Evolutionary conservation across 1,140 invertebrate genomes (phyloP), one percentile per base, ranked within the genome.

Genomic region (Cylas formicarius): DNA sequence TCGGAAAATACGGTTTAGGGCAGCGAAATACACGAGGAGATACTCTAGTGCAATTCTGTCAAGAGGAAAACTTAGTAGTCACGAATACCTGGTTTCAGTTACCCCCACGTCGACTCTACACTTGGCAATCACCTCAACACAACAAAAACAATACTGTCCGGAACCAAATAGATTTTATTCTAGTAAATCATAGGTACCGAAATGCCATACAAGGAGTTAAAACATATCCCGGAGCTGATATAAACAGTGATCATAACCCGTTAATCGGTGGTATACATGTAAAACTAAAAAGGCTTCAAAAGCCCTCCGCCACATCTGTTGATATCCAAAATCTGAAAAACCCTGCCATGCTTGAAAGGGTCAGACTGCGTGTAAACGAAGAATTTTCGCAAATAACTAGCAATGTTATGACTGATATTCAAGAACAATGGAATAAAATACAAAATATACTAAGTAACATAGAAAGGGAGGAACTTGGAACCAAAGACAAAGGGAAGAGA

Each of bases 101-200:
- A 10, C 20, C 36, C 17, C 17, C 13, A 23, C 17, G 22, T 13
- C 17, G 36, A 38, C 36, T 38, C 11, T 38, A 38, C 21, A 38
- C 36, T 19, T 38, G 36, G 36, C 36, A 29, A 38, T 38, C 39
- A 29, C 39, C 39, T 13, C 14, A 42, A 21, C n/a, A 42, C 39
- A 42, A 42, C 24, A n/a, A n/a, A n/a, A n/a, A n/a, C n/a, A n/a
- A n/a, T n/a, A n/a, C n/a, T n/a, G n/a, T n/a, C n/a, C n/a, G 29
- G 23, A 32, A 42, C 18, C 27, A 42, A 18, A 31, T 42, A 33
- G 39, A 42, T 22, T 42, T 42, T 32, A 42, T n/a, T n/a, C n/a
- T n/a, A n/a, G n/a, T 31, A 42, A 31, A 20, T 33, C 17, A 20
- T 31, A 42, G 26, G 21, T 18, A 19, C 11, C 20, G 19, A 17